Evolutionary conservation across 2,113 vertebrate species (phyloP).

Genomic region (Tragelaphus strepsiceros): DNA sequence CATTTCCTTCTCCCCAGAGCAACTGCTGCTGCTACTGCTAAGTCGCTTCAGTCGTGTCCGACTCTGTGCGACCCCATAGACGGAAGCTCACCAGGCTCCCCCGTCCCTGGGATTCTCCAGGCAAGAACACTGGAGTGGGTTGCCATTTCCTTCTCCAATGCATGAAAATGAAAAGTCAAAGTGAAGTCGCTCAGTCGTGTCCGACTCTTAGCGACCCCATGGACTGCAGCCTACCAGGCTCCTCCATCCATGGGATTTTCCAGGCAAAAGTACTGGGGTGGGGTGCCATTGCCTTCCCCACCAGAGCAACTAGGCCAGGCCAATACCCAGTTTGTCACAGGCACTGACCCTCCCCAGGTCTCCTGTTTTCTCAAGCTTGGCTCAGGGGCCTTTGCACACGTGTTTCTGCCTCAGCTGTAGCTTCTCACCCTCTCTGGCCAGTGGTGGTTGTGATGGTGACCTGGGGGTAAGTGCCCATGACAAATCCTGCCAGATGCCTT

Average conservation of each 20-base stretch:
- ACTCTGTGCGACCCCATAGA: too few relatives aligned
- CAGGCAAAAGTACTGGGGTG: background rate
- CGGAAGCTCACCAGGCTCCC: too few relatives aligned
- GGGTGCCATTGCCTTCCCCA: background rate
- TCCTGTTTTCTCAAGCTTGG: background rate
- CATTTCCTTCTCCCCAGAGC: too few relatives aligned
- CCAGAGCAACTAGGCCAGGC: background rate
- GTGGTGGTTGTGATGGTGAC: background rate
- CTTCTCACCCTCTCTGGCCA: background rate
- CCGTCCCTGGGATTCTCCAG: too few relatives aligned
- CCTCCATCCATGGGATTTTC: background rate
- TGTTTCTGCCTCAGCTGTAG: background rate
- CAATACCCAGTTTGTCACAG: fast-evolving
- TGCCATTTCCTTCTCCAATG: too few relatives aligned
- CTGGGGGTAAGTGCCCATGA: background rate
- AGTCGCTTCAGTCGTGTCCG: too few relatives aligned
- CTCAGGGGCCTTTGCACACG: background rate
- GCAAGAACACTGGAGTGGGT: too few relatives aligned
- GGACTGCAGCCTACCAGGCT: background rate
- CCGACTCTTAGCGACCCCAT: too few relatives aligned
- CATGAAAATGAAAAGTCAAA: too few relatives aligned
- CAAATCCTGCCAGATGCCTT: background rate
- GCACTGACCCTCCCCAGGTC: background rate
- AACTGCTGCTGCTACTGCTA: too few relatives aligned
- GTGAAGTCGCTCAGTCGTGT: too few relatives aligned